Evolutionary conservation across 2,113 vertebrate genomes (phyloP).

Genomic region (Callipepla californica): DNA sequence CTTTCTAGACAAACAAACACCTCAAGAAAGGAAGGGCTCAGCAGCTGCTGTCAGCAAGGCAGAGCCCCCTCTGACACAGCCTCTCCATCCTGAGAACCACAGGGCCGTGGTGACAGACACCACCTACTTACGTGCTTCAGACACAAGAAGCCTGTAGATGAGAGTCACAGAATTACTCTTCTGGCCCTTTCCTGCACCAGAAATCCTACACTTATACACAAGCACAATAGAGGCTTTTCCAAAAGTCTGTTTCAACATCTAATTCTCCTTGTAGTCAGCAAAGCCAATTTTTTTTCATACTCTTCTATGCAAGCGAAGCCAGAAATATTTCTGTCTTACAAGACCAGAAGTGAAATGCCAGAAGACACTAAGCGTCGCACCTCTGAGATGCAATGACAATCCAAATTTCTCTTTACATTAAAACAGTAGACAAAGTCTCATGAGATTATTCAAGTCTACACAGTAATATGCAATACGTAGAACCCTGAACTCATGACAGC

Average conservation of each 20-base stretch:
- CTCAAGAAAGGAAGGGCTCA: neutral
- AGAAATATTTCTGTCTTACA: slow-evolving; percentile 26
- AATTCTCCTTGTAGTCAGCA: neutral
- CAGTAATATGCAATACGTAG: neutral
- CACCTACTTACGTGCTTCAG: fast-evolving
- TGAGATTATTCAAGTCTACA: neutral
- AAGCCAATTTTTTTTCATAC: neutral
- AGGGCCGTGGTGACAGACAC: neutral
- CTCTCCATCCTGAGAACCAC: neutral
- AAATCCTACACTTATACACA: neutral
- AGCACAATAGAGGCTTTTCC: neutral
- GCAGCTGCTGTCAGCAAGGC: neutral
- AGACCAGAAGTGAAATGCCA: slow-evolving; percentile 5
- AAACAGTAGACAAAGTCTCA: neutral
- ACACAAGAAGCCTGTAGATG: neutral
- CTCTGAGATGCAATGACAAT: neutral
- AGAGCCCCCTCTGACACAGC: neutral
- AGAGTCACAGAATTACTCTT: neutral
- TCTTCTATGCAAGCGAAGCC: neutral
- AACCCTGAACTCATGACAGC: neutral
- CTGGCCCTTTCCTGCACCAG: neutral
- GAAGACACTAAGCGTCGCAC: neutral
- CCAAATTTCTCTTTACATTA: neutral
- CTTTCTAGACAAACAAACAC: neutral
- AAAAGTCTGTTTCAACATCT: neutral